Base-by-base conservation (phyloP, 2,888 invertebrate species). In the Sialis fuliginosa region DNA sequence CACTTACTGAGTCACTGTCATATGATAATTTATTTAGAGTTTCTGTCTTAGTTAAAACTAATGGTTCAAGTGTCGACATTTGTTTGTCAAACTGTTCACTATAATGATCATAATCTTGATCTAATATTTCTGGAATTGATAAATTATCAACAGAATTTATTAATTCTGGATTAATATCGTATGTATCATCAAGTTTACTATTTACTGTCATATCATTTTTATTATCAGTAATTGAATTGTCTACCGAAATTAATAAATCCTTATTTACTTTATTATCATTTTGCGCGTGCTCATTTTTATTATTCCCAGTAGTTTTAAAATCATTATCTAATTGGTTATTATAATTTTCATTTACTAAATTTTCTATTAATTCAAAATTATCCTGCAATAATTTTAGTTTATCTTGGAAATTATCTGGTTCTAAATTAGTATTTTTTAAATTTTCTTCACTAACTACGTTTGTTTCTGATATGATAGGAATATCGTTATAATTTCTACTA, bases 81-180 rank as follows among this genome's bases (percentile, higher is more conserved):
- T 72, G 67, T 62, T 68, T 69, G 55, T 72, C 69, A 55, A 70
- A 71, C 53, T 70, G 69, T 40, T 62, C 59, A 52, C 67, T 69
- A 52, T 71, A 60, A 54, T 69, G 66, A 50, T 69, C 67, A 51
- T 67, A 57, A 44, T 54, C 50, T 49, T 52, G 46, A 48, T 54
- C 50, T 32, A 59, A 50, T 53, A 59, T 53, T 39, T 62, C 62
- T 9, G 64, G 64, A 44, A 80, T 74, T 12, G 77, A 72, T 44
- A 81, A 65, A 64, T 80, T 79, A 61, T 81, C 80, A 60, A 75
- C 77, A 63, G 77, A 76, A 61, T 81, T 81, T 48, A 81, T 81
- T 48, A 81, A 66, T 54, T 70, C 65, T 32, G 74, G 74, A 58
- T 76, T 75, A 50, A 75, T 74, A 30, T 22, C 22, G 4, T 22